Conservation (phyloP, 1,140 invertebrate species). For the Eubasilissa regina region DNA sequence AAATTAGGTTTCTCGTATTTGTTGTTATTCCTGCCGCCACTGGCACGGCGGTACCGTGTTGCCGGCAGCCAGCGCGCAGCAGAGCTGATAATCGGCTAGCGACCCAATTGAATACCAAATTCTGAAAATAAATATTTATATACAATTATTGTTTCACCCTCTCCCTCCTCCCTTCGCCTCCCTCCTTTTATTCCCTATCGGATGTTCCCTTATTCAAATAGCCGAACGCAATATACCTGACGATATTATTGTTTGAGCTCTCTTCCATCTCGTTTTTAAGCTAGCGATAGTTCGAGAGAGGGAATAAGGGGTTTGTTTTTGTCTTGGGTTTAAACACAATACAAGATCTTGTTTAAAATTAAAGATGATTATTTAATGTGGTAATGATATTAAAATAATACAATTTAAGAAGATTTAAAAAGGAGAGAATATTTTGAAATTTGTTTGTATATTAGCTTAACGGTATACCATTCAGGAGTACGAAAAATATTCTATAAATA, state of each 20-base stretch:
- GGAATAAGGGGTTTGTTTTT: not conserved
- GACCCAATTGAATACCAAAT: constrained; percentile 60
- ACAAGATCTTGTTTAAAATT: no score
- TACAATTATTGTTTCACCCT: constrained; percentile 54
- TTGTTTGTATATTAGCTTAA: no score
- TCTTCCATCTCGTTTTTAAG: not conserved
- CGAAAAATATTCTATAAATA: no score
- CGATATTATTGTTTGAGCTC: constrained; percentile 1
- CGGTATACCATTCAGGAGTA: no score
- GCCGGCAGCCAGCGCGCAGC: constrained; percentile 37
- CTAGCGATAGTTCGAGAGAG: not conserved
- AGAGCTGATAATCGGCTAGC: constrained; percentile 52
- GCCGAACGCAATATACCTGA: constrained; percentile 11
- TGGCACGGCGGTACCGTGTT: not conserved
- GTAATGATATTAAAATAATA: no score
- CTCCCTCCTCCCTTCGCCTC: not conserved
- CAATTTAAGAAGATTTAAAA: no score
- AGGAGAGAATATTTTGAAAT: no score
- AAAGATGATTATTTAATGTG: no score
- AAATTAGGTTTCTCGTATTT: no score
- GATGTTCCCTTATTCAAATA: constrained; percentile 35
- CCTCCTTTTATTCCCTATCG: not conserved
- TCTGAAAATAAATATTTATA: constrained; percentile 60
- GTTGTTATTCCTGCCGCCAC: not conserved
- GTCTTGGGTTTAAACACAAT: no score